Evolutionary conservation across 2,113 vertebrate species (phyloP), one percentile per base, ranked within the genome.

Genomic region (Emydocephalus ijimae): DNA sequence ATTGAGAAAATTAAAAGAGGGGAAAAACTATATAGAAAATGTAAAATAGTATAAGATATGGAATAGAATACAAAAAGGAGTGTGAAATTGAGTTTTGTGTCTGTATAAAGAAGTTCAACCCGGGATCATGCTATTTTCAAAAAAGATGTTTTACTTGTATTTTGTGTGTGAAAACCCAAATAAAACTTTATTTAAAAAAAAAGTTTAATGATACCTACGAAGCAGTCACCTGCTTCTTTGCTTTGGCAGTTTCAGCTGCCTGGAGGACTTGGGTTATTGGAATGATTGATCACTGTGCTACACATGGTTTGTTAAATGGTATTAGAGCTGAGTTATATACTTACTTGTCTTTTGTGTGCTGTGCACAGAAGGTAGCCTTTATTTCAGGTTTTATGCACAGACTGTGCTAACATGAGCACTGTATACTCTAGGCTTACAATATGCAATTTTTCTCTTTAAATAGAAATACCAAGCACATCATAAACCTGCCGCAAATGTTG

Each of bases 291-390:
- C 57, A 59, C 91, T 92, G 88, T 91, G 11, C 94, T 95, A 94
- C 94, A 94, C 94, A 89, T 90, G 86, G 89, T 94, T 89, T 91
- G 90, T 93, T 89, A 24, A 93, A 92, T 94, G 74, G 56, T 61
- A 92, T 90, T 92, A 52, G 59, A 81, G 61, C 85, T 87, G 91
- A 52, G 55, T 85, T 59, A 87, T 92, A 64, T 26, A 94, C 93
- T 95, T 96, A 96, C 94, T 86, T 94, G 92, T 94, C 96, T 95
- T 91, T 95, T 91, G 88, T 50, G 24, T 43, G 94, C 95, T 90
- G 89, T 91, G 9, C 55, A 87, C 52, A 93, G 34, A 21, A 50
- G 92, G 92, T 89, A 91, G 26, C 96, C 94, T 95, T 93, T 95
- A 2, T 52, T 93, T 89, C 48, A 94, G 86, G 91, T 69, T 91